Evolutionary conservation across 92 coral and sea anemone species (phyloP).

Genomic region (Epizoanthus scotinus): DNA sequence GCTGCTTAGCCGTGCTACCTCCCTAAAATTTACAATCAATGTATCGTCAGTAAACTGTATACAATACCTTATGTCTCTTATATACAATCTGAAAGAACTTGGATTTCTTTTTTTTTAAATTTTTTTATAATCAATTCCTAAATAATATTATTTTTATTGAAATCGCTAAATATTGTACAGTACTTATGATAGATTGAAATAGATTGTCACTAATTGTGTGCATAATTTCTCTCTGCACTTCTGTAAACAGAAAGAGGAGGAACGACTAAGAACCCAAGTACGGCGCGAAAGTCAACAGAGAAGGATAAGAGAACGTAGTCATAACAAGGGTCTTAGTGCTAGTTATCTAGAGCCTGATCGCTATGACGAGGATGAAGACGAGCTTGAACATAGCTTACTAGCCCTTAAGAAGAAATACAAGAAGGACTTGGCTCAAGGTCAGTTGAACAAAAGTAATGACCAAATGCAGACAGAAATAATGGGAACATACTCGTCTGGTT

Average conservation of each 20-base stretch:
- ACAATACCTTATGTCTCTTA: no score
- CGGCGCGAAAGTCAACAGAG: conserved; percentile 97
- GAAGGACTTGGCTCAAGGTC: conserved; percentile 91
- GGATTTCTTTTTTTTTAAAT: not conserved
- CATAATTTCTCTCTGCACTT: not conserved
- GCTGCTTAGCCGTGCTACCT: no score
- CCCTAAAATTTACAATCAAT: no score
- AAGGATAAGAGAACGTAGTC: conserved; percentile 86
- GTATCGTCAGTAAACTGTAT: no score
- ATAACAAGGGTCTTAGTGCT: conserved; percentile 85
- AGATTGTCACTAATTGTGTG: not conserved
- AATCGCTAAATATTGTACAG: no score
- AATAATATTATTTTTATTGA: not conserved
- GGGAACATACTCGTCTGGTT: no score
- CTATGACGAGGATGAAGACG: conserved; percentile 92
- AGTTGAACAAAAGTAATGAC: not conserved
- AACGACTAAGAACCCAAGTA: conserved; percentile 88
- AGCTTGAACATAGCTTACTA: conserved; percentile 88
- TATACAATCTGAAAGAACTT: no score
- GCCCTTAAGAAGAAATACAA: conserved; percentile 91
- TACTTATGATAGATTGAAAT: no score
- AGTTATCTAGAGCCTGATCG: conserved; percentile 90
- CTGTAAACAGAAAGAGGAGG: conserved; percentile 89
- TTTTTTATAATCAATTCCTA: not conserved
- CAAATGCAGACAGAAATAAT: no score